phyloP scores from a whole-genome alignment of 2,113 vertebrate species.

The Emydura subglobosa region DNA sequence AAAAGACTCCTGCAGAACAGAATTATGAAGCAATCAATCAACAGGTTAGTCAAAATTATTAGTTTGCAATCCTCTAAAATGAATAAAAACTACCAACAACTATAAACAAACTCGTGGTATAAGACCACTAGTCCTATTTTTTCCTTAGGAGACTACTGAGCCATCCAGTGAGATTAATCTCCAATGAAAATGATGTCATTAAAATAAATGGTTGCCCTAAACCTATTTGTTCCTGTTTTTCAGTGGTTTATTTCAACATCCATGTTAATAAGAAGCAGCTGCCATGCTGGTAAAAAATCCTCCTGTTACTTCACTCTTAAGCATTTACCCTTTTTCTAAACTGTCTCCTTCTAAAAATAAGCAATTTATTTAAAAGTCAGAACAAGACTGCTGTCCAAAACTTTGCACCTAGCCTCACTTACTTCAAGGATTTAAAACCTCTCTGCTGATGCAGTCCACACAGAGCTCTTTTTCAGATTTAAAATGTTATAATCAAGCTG shows the following conservation, averaged over 20 bases:
- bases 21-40: background rate
- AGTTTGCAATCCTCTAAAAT: slow-evolving; percentile 15
- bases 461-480: slow-evolving; percentile 10
- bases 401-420: background rate
- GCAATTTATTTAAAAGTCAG: slow-evolving; percentile 28
- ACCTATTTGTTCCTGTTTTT: slow-evolving; percentile 36
- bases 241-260: slow-evolving; percentile 51
- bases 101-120: background rate
- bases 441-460: slow-evolving; percentile 3
- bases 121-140: background rate
- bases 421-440: slow-evolving; percentile 3
- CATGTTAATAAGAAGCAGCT: slow-evolving; percentile 35
- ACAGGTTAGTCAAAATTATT: background rate
- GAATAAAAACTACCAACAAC: slow-evolving; percentile 1
- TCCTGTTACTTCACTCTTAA: slow-evolving; percentile 46
- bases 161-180: background rate
- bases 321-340: background rate
- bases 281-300: slow-evolving; percentile 5
- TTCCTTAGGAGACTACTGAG: slow-evolving; percentile 5
- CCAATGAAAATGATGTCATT: background rate
- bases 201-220: background rate
- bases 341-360: background rate
- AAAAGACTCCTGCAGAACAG: background rate
- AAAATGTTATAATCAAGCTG: slow-evolving; percentile 34
- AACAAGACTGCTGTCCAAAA: background rate